These are phyloP conservation scores for Poeciliopsis presidionis DNA, from an alignment of 2,797 vertebrate species.

Conservation along the genomic window DNA sequence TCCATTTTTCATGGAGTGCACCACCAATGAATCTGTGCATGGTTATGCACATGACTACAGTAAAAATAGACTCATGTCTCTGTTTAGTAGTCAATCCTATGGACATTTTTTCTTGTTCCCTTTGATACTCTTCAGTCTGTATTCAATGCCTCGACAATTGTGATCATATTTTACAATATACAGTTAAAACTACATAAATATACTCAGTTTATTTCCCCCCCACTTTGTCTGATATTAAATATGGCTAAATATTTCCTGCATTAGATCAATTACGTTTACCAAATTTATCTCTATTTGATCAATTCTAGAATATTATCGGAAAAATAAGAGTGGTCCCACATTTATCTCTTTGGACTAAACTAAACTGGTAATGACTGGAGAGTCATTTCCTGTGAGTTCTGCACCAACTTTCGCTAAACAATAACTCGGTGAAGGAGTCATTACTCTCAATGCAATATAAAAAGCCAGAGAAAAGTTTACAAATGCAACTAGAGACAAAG, in stretches of 20 bases:
- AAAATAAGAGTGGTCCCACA: not conserved
- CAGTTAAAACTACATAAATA: not conserved
- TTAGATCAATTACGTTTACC: not conserved
- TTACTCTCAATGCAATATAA: not conserved
- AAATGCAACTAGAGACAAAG: not conserved
- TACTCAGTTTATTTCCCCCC: not conserved
- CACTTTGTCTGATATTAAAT: not conserved
- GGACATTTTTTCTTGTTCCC: constrained; percentile 16
- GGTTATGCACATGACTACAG: constrained; percentile 37
- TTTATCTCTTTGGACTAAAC: not conserved
- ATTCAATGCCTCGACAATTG: not conserved
- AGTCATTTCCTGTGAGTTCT: not conserved
- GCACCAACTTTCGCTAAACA: not conserved
- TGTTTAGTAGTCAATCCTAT: constrained; percentile 27
- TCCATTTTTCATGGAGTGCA: constrained; percentile 74
- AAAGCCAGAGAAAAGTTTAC: not conserved
- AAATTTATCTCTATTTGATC: not conserved
- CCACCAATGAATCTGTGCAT: constrained; percentile 36
- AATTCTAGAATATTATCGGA: not conserved
- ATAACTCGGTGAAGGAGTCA: not conserved
- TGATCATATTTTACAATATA: not conserved
- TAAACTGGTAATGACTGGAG: not conserved
- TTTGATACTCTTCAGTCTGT: constrained; percentile 19
- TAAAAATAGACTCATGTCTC: constrained; percentile 67
- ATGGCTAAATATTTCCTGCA: not conserved